Conservation (phyloP, 2,888 invertebrate genomes). For the Endotricha flammealis region DNA sequence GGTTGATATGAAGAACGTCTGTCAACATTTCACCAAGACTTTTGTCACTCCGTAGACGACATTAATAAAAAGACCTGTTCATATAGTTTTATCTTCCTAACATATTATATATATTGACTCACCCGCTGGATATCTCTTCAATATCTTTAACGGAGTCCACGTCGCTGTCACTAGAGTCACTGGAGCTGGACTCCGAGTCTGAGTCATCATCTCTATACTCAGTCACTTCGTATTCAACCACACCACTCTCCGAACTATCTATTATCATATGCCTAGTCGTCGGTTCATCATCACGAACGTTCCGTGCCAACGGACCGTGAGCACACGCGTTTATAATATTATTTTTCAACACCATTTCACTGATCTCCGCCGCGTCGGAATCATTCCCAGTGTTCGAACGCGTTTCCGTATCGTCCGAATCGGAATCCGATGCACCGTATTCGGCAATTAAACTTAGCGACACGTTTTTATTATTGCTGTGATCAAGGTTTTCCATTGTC, state of each 20-base stretch:
- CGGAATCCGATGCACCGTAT: constrained; percentile 67
- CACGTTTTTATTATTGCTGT: constrained; percentile 67
- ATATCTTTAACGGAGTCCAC: constrained; percentile 67
- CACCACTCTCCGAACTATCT: constrained; percentile 59
- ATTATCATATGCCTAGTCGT: constrained; percentile 66
- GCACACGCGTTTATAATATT: constrained; percentile 73
- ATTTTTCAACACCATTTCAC: constrained; percentile 72
- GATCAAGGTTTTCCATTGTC: constrained; percentile 69
- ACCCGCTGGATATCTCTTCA: constrained; percentile 66
- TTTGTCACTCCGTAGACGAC: too few species aligned
- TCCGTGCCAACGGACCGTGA: constrained; percentile 60
- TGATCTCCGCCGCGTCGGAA: constrained; percentile 58
- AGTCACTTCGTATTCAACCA: constrained; percentile 66
- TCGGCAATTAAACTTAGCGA: constrained; percentile 67
- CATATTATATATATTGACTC: constrained; percentile 19
- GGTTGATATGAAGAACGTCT: too few species aligned
- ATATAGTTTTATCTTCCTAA: too few species aligned
- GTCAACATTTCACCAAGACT: too few species aligned
- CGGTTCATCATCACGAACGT: constrained; percentile 43
- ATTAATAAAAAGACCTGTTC: too few species aligned
- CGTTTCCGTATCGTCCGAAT: constrained; percentile 59
- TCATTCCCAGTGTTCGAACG: constrained; percentile 49
- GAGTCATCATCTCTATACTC: constrained; percentile 65
- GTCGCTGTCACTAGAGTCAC: constrained; percentile 62
- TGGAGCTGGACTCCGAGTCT: constrained; percentile 52